These are phyloP conservation scores for Isurus oxyrinchus DNA, from an alignment of 2,113 vertebrate species.

Conservation along the genomic window DNA sequence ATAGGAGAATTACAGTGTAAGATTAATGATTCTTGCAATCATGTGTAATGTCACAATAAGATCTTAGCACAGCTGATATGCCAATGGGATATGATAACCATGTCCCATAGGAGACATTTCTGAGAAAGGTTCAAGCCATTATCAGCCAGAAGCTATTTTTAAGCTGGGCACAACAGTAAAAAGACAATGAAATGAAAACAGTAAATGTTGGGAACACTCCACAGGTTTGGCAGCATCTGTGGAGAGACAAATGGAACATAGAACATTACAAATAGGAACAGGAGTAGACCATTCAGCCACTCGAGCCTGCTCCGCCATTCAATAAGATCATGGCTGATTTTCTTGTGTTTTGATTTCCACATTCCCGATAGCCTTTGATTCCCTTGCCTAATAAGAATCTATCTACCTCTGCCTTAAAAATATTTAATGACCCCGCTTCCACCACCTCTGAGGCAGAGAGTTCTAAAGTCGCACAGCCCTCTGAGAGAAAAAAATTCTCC, in stretches of 20 bases:
- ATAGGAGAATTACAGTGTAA: background rate
- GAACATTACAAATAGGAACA: too few relatives aligned
- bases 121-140: background rate
- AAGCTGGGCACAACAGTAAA: background rate
- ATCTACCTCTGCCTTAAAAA: too few relatives aligned
- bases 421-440: too few relatives aligned
- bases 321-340: too few relatives aligned
- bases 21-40: conserved; percentile 9
- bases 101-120: background rate
- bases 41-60: background rate
- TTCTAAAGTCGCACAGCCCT: too few relatives aligned
- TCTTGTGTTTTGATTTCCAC: too few relatives aligned
- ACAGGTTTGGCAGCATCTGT: background rate
- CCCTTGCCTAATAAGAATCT: too few relatives aligned
- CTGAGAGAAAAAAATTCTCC: too few relatives aligned
- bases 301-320: too few relatives aligned
- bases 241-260: background rate
- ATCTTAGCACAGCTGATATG: background rate
- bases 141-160: background rate
- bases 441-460: too few relatives aligned
- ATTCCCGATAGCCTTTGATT: too few relatives aligned
- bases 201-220: background rate
- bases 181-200: background rate
- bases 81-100: background rate
- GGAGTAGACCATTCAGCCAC: too few relatives aligned